phyloP scores from a whole-genome alignment of 2,797 vertebrate species.

The Premnoplex brunnescens region DNA sequence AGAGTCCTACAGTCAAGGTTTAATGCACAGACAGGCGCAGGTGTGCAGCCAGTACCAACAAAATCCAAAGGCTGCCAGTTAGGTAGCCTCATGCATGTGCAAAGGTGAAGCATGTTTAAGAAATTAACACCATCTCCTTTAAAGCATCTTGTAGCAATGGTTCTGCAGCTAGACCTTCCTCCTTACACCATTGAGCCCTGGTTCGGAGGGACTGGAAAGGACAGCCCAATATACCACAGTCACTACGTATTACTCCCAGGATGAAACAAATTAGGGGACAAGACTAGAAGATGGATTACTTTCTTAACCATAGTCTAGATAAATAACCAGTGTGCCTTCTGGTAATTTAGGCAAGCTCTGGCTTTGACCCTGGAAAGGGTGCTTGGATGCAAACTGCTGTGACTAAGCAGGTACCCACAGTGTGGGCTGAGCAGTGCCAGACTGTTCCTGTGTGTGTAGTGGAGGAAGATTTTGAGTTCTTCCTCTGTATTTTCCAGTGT shows the following conservation, averaged over 20 bases:
- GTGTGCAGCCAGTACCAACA: constrained; percentile 84
- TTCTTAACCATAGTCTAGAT: neutral
- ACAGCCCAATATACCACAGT: neutral
- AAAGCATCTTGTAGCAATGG: constrained; percentile 84
- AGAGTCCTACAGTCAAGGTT: constrained; percentile 93
- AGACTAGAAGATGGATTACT: neutral
- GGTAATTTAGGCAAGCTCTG: neutral
- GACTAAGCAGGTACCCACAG: neutral
- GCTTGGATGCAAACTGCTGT: neutral
- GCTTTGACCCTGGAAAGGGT: neutral
- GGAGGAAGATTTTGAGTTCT: neutral
- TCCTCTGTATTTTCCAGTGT: neutral
- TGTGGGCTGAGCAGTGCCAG: rapidly evolving
- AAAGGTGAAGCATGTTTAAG: constrained; percentile 86
- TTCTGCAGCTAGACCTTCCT: constrained; percentile 82
- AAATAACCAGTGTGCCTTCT: neutral
- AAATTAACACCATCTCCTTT: constrained; percentile 88
- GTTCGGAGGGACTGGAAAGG: neutral
- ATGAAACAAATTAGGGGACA: constrained; percentile 16
- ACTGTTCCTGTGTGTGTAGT: rapidly evolving
- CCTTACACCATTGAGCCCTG: constrained; percentile 51
- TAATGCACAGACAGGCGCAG: constrained; percentile 92
- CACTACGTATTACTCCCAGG: neutral
- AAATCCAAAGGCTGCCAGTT: constrained; percentile 87
- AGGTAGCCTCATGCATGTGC: constrained; percentile 79